Evolutionary conservation across 2,797 vertebrate genomes (phyloP).

Genomic region (Falco rusticolus): DNA sequence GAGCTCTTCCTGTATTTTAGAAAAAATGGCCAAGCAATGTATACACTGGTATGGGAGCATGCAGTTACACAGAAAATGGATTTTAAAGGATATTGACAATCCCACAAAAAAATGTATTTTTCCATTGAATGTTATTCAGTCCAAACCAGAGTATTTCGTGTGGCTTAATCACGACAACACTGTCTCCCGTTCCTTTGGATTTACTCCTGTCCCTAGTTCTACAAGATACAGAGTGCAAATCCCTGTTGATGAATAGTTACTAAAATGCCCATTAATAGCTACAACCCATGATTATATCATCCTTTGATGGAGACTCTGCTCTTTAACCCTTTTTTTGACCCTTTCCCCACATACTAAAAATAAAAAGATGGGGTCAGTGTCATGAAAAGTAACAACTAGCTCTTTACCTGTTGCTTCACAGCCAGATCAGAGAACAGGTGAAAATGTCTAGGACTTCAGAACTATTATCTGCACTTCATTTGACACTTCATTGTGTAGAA

Average conservation of each 20-base stretch:
- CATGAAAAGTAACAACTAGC: background rate
- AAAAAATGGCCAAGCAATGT: background rate
- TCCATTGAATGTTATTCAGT: background rate
- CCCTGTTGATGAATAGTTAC: background rate
- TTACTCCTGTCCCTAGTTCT: background rate
- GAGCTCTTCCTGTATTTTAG: background rate
- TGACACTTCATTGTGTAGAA: background rate
- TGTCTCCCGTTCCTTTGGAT: background rate
- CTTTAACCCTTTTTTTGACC: background rate
- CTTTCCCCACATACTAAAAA: background rate
- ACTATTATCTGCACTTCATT: background rate
- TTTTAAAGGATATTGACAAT: background rate
- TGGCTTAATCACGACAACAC: background rate
- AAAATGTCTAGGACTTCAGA: background rate
- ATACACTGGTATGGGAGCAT: background rate
- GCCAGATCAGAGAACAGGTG: background rate
- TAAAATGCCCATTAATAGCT: background rate
- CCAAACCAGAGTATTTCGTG: background rate
- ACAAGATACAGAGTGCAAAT: background rate
- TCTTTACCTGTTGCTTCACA: background rate
- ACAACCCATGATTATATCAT: background rate
- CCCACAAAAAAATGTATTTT: background rate
- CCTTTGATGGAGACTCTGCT: background rate
- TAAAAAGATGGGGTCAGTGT: background rate
- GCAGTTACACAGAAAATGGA: background rate